Evolutionary conservation across 2,113 vertebrate genomes (phyloP).

Genomic region (Eulemur rufifrons): DNA sequence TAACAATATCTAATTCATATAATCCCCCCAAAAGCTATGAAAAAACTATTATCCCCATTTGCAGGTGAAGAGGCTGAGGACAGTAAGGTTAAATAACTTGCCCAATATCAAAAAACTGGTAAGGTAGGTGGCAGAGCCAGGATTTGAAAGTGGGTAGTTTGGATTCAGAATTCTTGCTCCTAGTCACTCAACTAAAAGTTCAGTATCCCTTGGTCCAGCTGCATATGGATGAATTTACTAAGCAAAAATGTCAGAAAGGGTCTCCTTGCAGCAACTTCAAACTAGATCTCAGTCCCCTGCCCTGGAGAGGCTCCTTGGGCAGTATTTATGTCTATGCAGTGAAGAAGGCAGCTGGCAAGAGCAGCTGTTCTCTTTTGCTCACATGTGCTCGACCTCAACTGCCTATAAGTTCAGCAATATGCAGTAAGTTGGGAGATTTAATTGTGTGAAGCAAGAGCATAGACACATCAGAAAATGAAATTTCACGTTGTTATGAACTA

Average conservation of each 20-base stretch:
- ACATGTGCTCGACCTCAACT: background rate
- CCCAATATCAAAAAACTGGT: background rate
- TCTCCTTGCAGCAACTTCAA: background rate
- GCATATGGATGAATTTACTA: background rate
- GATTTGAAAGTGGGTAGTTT: background rate
- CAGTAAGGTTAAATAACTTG: background rate
- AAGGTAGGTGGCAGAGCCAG: background rate
- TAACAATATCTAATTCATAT: background rate
- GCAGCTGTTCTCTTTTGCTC: constrained; percentile 14
- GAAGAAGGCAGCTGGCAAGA: background rate
- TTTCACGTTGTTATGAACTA: background rate
- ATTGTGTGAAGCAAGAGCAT: background rate
- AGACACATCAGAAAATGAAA: constrained; percentile 21
- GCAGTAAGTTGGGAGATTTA: background rate
- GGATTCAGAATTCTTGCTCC: background rate
- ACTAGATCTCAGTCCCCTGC: background rate
- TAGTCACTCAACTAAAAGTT: background rate
- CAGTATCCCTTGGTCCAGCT: background rate
- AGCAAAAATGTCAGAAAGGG: background rate
- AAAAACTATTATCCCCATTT: background rate
- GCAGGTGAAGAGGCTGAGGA: background rate
- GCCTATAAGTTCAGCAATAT: background rate
- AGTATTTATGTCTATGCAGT: background rate
- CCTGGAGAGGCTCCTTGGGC: background rate
- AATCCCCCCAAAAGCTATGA: background rate